These are phyloP conservation scores for Marmota monax DNA, from an alignment of 2,113 vertebrate genomes.

Conservation along the genomic window DNA sequence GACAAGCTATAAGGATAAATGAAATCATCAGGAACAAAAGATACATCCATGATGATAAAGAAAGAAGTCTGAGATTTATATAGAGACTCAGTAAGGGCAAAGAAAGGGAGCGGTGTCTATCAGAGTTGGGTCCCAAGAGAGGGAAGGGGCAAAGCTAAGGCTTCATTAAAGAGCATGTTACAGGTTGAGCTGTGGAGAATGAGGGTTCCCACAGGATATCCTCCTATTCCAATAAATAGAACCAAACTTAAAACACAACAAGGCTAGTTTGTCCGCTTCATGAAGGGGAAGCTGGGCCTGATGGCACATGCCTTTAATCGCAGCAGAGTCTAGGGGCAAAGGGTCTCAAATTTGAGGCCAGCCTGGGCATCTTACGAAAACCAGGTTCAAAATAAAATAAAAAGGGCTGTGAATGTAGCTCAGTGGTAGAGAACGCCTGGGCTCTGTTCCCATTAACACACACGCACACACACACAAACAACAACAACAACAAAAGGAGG, in stretches of 20 bases:
- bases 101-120: neutral
- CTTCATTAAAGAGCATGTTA: neutral
- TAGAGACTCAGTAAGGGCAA: neutral
- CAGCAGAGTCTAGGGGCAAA: no score
- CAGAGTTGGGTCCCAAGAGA: neutral
- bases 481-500: no score
- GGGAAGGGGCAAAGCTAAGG: neutral
- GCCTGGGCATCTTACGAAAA: no score
- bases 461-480: no score
- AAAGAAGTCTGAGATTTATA: neutral
- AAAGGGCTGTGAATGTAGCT: no score
- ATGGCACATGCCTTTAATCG: no score
- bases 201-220: neutral
- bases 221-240: neutral
- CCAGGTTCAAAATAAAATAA: no score
- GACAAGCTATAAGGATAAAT: neutral
- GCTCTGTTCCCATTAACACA: no score
- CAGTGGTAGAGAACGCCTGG: no score
- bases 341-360: no score
- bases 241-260: neutral
- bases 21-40: neutral
- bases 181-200: neutral
- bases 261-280: neutral
- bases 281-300: no score
- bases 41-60: neutral